Evolutionary conservation across 2,113 vertebrate genomes (phyloP), one percentile per base, ranked within the genome.

Genomic region (Fukomys damarensis): DNA sequence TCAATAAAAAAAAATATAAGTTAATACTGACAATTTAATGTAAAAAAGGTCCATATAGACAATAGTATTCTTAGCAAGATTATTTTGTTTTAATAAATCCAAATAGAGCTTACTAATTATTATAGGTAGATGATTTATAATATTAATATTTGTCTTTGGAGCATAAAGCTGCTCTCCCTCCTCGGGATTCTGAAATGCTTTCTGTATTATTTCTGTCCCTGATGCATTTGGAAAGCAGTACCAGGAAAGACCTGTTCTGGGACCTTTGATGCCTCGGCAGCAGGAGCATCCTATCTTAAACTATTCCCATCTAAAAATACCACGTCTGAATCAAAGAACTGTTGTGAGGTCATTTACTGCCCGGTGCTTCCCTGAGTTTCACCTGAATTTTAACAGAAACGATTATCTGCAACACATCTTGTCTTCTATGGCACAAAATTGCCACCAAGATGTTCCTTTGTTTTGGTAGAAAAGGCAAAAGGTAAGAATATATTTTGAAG

Each of bases 1-100:
- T n/a, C n/a, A n/a, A n/a, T n/a, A n/a, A n/a, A n/a, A n/a, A n/a
- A n/a, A n/a, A n/a, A n/a, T n/a, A n/a, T n/a, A n/a, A n/a, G n/a
- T n/a, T n/a, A n/a, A 56, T 58, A 58, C 17, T 58, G 17, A 20
- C 56, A 58, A 58, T 19, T 58, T 19, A 93, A 76, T 52, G 30
- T 65, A 87, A 94, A 54, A 76, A 9, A 89, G 46, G 32, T 72
- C 58, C 77, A 68, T 89, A 83, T 46, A 17, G 30, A 65, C 90
- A 32, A 19, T 83, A 66, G 46, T 70, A 19, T 74, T 74, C 35
- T 96, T 81, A 28, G 13, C 41, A 30, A 85, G n/a, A 24, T 65
- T 90, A 41, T 61, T 86, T 79, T 49, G 8, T 84, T 92, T 92
- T 54, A 89, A 89, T 61, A 93, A 93, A 80, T 84, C 68, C 76